These are phyloP conservation scores for Pinctada fucata DNA, from an alignment of 2,888 invertebrate species.

Conservation along the genomic window DNA sequence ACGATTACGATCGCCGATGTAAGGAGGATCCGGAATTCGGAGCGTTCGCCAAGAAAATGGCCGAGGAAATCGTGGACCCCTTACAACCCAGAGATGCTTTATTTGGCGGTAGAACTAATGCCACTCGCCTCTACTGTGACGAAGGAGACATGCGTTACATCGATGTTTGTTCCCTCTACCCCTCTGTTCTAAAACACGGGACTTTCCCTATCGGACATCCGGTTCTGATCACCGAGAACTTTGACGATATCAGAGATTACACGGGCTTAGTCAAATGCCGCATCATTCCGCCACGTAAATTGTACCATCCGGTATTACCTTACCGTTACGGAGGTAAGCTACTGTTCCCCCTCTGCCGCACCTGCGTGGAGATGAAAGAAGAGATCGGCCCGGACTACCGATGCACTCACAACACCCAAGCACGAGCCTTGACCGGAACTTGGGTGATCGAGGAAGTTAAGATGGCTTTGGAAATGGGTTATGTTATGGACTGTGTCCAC, in stretches of 20 bases:
- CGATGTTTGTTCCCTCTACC: conserved; percentile 30
- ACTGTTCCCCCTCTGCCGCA: conserved; percentile 32
- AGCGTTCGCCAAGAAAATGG: no score
- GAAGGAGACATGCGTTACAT: conserved; percentile 17
- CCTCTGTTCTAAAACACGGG: conserved; percentile 19
- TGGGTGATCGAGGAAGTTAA: no score
- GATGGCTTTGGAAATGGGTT: no score
- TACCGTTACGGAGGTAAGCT: conserved; percentile 10
- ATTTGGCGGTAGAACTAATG: conserved; percentile 29
- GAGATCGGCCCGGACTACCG: no score
- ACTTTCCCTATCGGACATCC: conserved; percentile 23
- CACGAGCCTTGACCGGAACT: conserved; percentile 37
- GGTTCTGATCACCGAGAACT: conserved; percentile 15
- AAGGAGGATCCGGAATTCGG: no score
- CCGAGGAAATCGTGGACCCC: no score
- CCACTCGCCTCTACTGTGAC: conserved; percentile 12
- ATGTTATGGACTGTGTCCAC: conserved; percentile 21
- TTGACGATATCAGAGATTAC: conserved; percentile 9
- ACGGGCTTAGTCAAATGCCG: conserved; percentile 13
- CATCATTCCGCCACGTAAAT: conserved; percentile 16
- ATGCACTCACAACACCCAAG: conserved; percentile 21
- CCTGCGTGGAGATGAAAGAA: no score
- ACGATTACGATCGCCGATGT: background rate
- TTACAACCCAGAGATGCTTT: conserved; percentile 17
- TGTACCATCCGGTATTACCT: conserved; percentile 17